These are phyloP conservation scores for Leptinotarsa texana DNA, from an alignment of 1,140 invertebrate genomes.

Conservation along the genomic window DNA sequence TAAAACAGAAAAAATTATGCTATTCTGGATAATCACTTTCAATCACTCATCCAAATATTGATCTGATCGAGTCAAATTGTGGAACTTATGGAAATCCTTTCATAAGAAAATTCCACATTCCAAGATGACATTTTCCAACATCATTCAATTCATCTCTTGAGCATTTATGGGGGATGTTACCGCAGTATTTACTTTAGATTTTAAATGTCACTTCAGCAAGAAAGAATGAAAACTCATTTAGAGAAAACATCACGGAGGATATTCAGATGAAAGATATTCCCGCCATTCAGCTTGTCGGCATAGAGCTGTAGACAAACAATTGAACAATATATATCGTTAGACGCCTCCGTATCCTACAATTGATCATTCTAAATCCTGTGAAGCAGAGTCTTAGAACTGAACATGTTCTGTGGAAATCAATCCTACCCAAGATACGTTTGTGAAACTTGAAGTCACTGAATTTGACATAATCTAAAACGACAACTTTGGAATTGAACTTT, in stretches of 20 bases:
- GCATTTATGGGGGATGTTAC: background rate
- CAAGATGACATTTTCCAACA: background rate
- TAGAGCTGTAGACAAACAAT: background rate
- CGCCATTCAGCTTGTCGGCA: background rate
- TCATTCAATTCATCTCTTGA: background rate
- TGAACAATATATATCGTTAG: constrained; percentile 3
- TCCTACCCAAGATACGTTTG: too few species aligned
- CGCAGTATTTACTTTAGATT: background rate
- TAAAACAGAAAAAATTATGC: too few species aligned
- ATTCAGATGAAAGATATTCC: constrained; percentile 2
- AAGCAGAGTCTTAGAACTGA: background rate
- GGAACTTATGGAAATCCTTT: too few species aligned
- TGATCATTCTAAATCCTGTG: background rate
- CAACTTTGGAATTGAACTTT: too few species aligned
- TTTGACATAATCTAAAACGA: too few species aligned
- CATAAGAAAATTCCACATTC: background rate
- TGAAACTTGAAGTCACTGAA: too few species aligned
- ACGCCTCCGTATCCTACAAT: background rate
- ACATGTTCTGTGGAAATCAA: too few species aligned
- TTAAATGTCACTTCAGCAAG: background rate
- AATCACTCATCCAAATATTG: too few species aligned
- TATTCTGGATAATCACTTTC: too few species aligned
- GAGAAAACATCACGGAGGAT: background rate
- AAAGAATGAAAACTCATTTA: constrained; percentile 1
- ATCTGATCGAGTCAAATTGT: too few species aligned